A percentile compares a stretch with the other conserved stretches of the same genome.
phyloP scores from a whole-genome alignment of 2,797 vertebrate genomes.

The Argya squamiceps region DNA sequence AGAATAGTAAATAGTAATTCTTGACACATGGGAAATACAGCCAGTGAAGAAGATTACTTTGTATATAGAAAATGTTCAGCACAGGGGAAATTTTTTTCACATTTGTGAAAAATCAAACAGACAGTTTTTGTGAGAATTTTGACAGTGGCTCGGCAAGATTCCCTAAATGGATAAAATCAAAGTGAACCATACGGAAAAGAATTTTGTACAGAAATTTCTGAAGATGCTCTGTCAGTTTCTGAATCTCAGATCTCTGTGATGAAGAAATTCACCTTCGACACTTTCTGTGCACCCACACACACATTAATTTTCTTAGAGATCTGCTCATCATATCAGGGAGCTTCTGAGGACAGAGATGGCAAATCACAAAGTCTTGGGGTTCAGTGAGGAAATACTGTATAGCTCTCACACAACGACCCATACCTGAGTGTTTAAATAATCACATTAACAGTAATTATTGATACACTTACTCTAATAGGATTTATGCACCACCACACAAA shows the following conservation, averaged over 20 bases:
- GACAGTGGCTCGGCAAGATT: background rate
- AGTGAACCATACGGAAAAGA: background rate
- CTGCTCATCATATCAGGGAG: background rate
- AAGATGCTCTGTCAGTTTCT: background rate
- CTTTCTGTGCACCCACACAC: background rate
- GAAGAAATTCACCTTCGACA: background rate
- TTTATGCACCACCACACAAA: background rate
- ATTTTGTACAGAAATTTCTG: background rate
- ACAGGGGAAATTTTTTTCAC: no score
- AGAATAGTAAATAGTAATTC: conserved; percentile 26
- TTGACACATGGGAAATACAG: background rate
- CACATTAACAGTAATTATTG: background rate
- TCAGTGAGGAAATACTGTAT: background rate
- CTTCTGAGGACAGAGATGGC: background rate
- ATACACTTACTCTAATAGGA: background rate
- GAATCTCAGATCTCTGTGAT: background rate
- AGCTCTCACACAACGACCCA: background rate
- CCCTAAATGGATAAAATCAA: background rate
- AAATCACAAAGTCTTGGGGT: background rate
- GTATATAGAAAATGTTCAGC: background rate
- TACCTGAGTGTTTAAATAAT: background rate
- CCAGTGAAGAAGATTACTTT: background rate
- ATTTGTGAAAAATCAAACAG: background rate
- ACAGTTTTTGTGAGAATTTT: background rate
- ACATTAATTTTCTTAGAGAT: background rate